A percentile compares a stretch with the other conserved stretches of the same genome.
Evolutionary conservation across 2,113 vertebrate genomes (phyloP).

Genomic region (rabbit (Oryctolagus cuniculus)): mOryCun1.1 NC_091434.1:51098001-51098500

Average conservation of each 20-base stretch:
- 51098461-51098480: conserved; percentile 8
- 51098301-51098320: not conserved
- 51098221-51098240: not conserved
- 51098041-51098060: too few relatives aligned
- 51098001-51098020: too few relatives aligned
- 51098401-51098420: not conserved
- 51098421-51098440: not conserved
- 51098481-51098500: conserved; percentile 6
- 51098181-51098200: not conserved
- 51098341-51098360: not conserved
- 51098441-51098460: not conserved
- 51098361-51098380: not conserved
- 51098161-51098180: not conserved
- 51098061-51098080: too few relatives aligned
- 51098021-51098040: too few relatives aligned
- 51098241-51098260: not conserved
- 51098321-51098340: not conserved
- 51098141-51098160: not conserved
- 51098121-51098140: not conserved
- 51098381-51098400: not conserved
- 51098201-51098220: not conserved
- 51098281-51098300: not conserved
- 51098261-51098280: not conserved
- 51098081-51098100: not conserved
- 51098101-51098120: not conserved